Evolutionary conservation across 2,113 vertebrate species (phyloP).

Genomic region (Peromyscus polionotus): DNA sequence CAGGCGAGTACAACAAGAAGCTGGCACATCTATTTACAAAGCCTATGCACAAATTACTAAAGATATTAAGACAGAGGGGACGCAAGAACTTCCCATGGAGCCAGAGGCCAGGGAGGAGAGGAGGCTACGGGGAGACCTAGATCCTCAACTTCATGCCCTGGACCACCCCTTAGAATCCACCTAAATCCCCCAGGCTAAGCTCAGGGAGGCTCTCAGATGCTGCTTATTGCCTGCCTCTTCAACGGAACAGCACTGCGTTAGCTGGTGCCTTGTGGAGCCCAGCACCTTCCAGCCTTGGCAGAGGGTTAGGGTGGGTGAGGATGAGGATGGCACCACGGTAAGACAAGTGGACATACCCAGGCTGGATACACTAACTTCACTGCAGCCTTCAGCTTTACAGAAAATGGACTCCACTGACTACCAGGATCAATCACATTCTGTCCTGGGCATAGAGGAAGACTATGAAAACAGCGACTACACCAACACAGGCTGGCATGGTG

Average conservation of each 20-base stretch:
- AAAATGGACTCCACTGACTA: neutral
- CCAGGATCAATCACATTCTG: neutral
- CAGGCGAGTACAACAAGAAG: neutral
- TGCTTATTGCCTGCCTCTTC: neutral
- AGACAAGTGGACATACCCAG: neutral
- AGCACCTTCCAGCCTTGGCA: neutral
- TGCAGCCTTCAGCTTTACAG: neutral
- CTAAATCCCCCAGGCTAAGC: no score
- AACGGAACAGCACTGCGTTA: neutral
- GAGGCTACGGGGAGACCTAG: no score
- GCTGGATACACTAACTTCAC: neutral
- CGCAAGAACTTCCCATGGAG: neutral
- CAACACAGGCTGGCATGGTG: neutral
- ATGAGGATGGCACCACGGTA: neutral
- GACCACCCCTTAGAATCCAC: accelerated
- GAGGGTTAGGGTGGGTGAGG: neutral
- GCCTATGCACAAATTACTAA: neutral
- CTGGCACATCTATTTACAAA: neutral
- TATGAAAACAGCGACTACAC: neutral
- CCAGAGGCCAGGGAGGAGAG: neutral
- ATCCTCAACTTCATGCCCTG: neutral
- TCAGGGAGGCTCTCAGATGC: neutral
- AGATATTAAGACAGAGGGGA: neutral
- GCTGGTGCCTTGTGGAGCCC: neutral
- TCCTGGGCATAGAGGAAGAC: neutral